Percentiles rank a stretch among this genome's conserved stretches.
Evolutionary conservation across 2,113 vertebrate genomes (phyloP).

Genomic region (Cyprichromis sp.): DNA sequence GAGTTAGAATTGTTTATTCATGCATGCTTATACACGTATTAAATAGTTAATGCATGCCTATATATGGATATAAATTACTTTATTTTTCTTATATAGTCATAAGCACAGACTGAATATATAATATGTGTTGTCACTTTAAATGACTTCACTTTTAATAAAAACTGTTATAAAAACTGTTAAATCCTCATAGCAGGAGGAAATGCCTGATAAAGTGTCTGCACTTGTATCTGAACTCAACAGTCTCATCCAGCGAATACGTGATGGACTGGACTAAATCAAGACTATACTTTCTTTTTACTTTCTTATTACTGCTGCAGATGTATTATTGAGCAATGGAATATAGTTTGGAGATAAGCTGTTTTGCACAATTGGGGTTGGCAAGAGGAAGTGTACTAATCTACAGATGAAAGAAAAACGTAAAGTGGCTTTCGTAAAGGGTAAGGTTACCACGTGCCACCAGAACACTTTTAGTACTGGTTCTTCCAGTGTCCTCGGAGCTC

Average conservation of each 20-base stretch:
- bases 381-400: background rate
- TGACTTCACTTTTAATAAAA: background rate
- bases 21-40: background rate
- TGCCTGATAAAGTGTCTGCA: background rate
- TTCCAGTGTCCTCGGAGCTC: background rate
- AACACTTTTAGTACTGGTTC: background rate
- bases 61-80: background rate
- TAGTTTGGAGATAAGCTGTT: background rate
- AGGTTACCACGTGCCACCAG: background rate
- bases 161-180: background rate
- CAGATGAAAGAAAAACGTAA: background rate
- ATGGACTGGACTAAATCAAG: background rate
- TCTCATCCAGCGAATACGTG: background rate
- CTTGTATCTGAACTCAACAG: background rate
- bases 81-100: background rate
- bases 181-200: background rate
- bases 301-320: background rate
- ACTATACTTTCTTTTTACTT: background rate
- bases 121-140: background rate
- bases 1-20: background rate
- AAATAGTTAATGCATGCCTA: background rate
- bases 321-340: background rate
- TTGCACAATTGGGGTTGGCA: background rate
- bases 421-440: background rate
- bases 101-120: background rate